These are phyloP conservation scores for Eucriotettix oculatus DNA, from an alignment of 2,888 invertebrate genomes.

Conservation along the genomic window DNA sequence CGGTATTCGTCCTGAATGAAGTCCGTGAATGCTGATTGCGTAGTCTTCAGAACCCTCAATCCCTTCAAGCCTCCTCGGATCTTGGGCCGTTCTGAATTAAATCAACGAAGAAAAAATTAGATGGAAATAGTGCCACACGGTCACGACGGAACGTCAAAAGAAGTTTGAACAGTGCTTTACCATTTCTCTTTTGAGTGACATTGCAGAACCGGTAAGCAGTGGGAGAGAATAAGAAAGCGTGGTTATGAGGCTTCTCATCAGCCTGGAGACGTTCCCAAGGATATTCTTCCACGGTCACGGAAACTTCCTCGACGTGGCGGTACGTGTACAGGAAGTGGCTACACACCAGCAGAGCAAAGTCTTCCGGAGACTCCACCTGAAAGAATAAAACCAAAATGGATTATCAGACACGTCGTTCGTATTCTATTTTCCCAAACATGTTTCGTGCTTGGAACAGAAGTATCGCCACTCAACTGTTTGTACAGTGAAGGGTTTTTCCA, in stretches of 20 bases:
- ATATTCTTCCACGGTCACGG: constrained; percentile 51
- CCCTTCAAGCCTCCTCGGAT: constrained; percentile 53
- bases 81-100: constrained; percentile 31
- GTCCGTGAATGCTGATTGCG: constrained; percentile 63
- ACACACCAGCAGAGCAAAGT: constrained; percentile 55
- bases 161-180: constrained; percentile 18
- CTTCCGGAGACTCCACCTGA: constrained; percentile 47
- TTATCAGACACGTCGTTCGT: no score
- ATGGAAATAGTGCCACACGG: background rate
- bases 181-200: constrained; percentile 47
- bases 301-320: constrained; percentile 52
- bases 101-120: background rate
- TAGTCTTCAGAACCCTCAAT: constrained; percentile 59
- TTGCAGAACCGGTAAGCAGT: constrained; percentile 48
- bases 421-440: no score
- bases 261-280: constrained; percentile 54
- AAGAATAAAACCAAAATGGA: background rate
- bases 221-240: constrained; percentile 58
- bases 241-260: constrained; percentile 44
- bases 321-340: constrained; percentile 60
- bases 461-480: no score
- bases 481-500: no score
- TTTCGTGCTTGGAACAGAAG: no score
- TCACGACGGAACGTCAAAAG: no score
- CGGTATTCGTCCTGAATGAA: constrained; percentile 66